Evolutionary conservation across 1,140 invertebrate species (phyloP), one percentile per base, ranked within the genome.

Genomic region (Bombus breviceps): DNA sequence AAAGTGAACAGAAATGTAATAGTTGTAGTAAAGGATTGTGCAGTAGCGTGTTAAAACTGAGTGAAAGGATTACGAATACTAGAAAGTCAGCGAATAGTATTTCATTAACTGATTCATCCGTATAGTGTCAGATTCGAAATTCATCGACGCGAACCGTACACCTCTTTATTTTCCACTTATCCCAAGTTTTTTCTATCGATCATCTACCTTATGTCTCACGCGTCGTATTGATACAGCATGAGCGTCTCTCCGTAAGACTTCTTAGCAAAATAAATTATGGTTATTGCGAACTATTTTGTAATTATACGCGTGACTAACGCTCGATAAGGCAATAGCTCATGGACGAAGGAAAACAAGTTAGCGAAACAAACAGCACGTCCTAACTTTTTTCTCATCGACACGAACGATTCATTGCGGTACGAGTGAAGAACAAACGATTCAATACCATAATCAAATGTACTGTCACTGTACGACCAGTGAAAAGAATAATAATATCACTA

Each of bases 11-110:
- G 47, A 8, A 53, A 53, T 22, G 47, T 8, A 53, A 69, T 59
- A 37, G 28, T 47, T 25, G 53, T 32, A 39, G 66, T 47, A 39
- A 37, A 66, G 41, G 53, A 73, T 73, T 62, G 68, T 43, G 73
- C 43, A 28, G 59, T 25, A 69, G 68, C 57, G 74, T 77, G 81
- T 57, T 69, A 57, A 41, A 43, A 28, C 41, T 57, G 62, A 83
- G 81, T 77, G 81, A 83, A 83, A 83, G 81, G 64, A 77, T 34
- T 41, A 22, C 5, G 37, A 66, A 76, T 43, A 43, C 69, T 62
- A 37, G 9, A 53, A 43, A 82, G 15, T 18, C 32, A 79, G 41
- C 12, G 10, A 8, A 43, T 22, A 34, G 53, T 57, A 53, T 82
- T 82, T 82, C 71, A 47, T 75, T 82, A 57, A 34, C 59, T 32